Base-by-base conservation (phyloP, 2,113 vertebrate genomes). In the Uria aalge region DNA sequence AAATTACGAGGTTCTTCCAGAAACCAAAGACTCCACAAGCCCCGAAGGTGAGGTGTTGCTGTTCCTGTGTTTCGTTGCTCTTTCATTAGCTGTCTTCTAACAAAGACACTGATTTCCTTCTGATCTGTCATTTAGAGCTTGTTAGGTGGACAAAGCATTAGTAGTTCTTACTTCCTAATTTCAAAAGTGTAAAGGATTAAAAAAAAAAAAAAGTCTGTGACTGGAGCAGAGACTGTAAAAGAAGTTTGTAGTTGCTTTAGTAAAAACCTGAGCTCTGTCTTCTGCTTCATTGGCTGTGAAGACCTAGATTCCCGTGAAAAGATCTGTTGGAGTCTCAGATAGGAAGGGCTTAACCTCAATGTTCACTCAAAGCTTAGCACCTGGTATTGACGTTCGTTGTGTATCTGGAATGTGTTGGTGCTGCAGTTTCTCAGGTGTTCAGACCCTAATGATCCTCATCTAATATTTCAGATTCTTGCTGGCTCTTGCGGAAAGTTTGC, bases 401-500 rank as follows among this genome's bases (percentile, higher is more conserved):
- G 1, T 16, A 2, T 23, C 27, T 41, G 23, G 19, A 19, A 24
- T 1, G 21, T 50, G 41, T 7, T 55, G 47, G 23, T 77, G 9
- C 72, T 41, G 38, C 14, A 5, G 15, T 45, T 67, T 36, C 63
- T 66, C 41, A 4, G 34, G 8, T 43, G 34, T 29, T 74, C 64
- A 26, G 22, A 22, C 62, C 48, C 40, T 91, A 34, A 88, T 1
- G 0, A 27, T 18, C 41, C 68, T 43, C 41, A 1, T 32, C 81
- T 64, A 48, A 1, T 4, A 0, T 97, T 98, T 38, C 98, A 99
- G 99, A 99, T 98, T 12, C 98, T 99, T 55, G 99, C 99, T 4
- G 98, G 99, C 83, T 99, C 98, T 15, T 99, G 99, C 82, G 99
- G 99, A 18, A 99, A 99, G 96, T 99, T 99, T 96, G 99, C 99